A percentile compares a stretch with the other conserved stretches of the same genome.
These are phyloP conservation scores for Synanthedon tipuliformis DNA, from an alignment of 2,888 invertebrate species.

Conservation along the genomic window DNA sequence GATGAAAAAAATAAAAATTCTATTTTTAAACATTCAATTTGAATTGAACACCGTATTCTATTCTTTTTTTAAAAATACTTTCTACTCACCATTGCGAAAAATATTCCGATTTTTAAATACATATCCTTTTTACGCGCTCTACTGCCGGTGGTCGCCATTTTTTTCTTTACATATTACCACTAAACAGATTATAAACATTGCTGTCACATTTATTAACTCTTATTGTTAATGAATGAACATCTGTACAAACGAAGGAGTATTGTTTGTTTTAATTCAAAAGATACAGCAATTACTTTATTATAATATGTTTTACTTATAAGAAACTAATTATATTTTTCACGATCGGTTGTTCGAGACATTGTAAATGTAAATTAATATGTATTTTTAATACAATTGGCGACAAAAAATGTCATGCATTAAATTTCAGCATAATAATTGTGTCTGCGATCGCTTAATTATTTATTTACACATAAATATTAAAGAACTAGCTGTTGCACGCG, in stretches of 20 bases:
- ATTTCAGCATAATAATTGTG: no score
- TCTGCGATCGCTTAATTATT: no score
- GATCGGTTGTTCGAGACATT: no score
- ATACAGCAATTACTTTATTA: no score
- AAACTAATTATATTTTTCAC: no score
- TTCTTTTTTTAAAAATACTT: not conserved
- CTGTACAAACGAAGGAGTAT: conserved; percentile 2
- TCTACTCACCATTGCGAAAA: not conserved
- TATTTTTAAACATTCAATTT: not conserved
- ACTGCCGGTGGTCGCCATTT: conserved; percentile 7
- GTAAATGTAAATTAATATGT: no score
- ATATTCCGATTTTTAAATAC: not conserved
- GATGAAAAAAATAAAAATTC: not conserved
- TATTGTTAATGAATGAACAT: conserved; percentile 3
- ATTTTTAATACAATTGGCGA: no score
- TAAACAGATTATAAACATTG: conserved; percentile 1
- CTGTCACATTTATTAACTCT: conserved; percentile 5
- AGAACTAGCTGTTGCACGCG: no score
- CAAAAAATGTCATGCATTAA: no score
- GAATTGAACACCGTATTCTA: not conserved
- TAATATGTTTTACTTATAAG: no score
- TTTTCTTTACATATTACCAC: conserved; percentile 5
- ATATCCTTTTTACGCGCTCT: conserved; percentile 4
- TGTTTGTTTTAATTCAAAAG: no score
- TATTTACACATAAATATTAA: no score